Percentiles rank a stretch among this genome's conserved stretches.
Conservation (phyloP, 2,797 vertebrate genomes). For the Gymnoscopelus microlampas region DNA sequence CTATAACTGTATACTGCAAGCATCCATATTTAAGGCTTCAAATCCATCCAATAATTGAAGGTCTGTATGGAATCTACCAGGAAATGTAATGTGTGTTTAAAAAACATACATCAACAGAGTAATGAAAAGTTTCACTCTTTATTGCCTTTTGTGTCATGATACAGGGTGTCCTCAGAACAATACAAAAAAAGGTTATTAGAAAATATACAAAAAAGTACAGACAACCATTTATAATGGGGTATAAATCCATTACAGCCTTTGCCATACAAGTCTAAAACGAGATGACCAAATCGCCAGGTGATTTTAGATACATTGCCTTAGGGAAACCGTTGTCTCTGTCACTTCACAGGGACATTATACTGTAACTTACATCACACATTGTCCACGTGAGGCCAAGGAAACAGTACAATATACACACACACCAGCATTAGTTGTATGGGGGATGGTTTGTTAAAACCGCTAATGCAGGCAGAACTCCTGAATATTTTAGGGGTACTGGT, state of each 20-base stretch:
- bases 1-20: background rate
- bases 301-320: conserved; percentile 8
- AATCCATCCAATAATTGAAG: background rate
- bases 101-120: conserved; percentile 1
- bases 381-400: background rate
- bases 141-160: conserved; percentile 65
- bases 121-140: conserved; percentile 59
- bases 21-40: background rate
- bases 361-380: background rate
- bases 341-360: background rate
- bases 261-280: conserved; percentile 45
- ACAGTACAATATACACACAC: too few relatives aligned
- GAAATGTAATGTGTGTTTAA: background rate
- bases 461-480: too few relatives aligned
- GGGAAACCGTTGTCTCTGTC: conserved; percentile 4
- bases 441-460: too few relatives aligned
- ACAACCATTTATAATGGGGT: conserved; percentile 61
- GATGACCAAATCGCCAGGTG: conserved; percentile 8
- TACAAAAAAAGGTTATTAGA: conserved; percentile 71
- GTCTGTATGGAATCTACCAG: background rate
- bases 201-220: conserved; percentile 76
- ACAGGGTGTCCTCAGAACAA: conserved; percentile 58
- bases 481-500: too few relatives aligned
- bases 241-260: conserved; percentile 40
- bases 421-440: too few relatives aligned